Conservation (phyloP, 1,140 invertebrate genomes). For the Ganaspis sp. region DNA sequence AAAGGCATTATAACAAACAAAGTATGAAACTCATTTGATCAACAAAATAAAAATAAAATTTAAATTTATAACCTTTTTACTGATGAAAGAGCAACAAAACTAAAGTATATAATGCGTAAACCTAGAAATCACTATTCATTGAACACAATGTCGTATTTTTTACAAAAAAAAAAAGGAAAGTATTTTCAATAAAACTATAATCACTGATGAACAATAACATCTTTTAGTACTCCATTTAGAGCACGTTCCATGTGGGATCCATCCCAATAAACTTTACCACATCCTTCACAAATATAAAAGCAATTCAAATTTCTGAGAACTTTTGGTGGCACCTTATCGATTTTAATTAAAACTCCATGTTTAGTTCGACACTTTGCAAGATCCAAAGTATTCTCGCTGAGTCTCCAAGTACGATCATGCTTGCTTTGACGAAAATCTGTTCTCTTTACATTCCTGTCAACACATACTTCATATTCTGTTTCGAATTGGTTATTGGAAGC, state of each 20-base stretch:
- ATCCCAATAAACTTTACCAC: constrained; percentile 83
- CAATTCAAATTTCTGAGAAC: constrained; percentile 73
- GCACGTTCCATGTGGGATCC: constrained; percentile 78
- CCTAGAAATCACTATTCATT: constrained; percentile 9
- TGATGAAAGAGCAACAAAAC: background rate
- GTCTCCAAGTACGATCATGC: constrained; percentile 58
- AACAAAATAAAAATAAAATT: constrained; percentile 1
- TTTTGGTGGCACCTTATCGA: constrained; percentile 73
- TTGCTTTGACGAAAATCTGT: background rate
- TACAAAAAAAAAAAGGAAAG: background rate
- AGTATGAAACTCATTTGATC: background rate
- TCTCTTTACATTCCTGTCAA: constrained; percentile 15
- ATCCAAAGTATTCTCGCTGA: constrained; percentile 65
- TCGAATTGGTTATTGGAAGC: background rate
- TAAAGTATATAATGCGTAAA: background rate
- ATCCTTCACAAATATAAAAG: constrained; percentile 81
- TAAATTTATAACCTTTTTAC: background rate
- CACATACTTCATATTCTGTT: background rate
- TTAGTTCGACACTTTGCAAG: constrained; percentile 68
- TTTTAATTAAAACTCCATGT: constrained; percentile 73
- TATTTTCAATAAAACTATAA: constrained; percentile 12
- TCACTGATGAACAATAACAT: constrained; percentile 59
- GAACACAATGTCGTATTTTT: constrained; percentile 26
- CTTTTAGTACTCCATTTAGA: constrained; percentile 66
- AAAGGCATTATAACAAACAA: background rate